Evolutionary conservation across 23 tunicate genomes (phyloP), one percentile per base, ranked within the genome.

Genomic region (Styela clava): DNA sequence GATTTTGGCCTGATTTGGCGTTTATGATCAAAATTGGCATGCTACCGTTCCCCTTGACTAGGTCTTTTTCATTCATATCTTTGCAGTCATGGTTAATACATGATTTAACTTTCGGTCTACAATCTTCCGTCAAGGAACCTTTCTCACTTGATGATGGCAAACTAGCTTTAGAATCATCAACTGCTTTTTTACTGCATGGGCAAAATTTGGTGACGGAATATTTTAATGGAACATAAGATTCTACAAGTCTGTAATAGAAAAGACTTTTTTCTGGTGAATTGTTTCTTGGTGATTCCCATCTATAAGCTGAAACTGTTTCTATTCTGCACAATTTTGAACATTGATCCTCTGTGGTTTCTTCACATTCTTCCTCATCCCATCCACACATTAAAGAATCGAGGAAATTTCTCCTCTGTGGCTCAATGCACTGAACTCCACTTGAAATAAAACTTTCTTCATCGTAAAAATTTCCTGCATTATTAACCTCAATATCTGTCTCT

Each of bases 321-420:
- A 44, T 52, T 19, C 16, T 52, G 9, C 27, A 35, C 24, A 24
- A 7, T 31, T n/a, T 31, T 12, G 44, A 36, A 22, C 31, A 44
- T 56, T 76, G 64, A 26, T 24, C 22, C 22, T 64, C 81, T 51
- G 16, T 2, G 21, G 35, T 31, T 25, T 24, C 21, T 52, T 76
- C 81, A 34, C 77, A 33, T 1, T 24, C 27, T 19, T 76, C 81
- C 67, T 76, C 81, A 21, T 44, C 81, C 33, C 64, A 52, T 2
- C 2, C 81, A 33, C 31, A 24, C 27, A 76, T 5, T 31, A 76
- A 76, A 22, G 81, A 76, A 76, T 76, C 65, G 37, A 76, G 81
- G 22, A 76, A 52, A 44, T 64, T 76, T 23, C 81, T 26, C 44
- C 81, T 37, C 44, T 21, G 9, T 44, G 56, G 9, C 12, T 44